Conservation (phyloP, 2,888 invertebrate genomes). For the Pheosia tremula region DNA sequence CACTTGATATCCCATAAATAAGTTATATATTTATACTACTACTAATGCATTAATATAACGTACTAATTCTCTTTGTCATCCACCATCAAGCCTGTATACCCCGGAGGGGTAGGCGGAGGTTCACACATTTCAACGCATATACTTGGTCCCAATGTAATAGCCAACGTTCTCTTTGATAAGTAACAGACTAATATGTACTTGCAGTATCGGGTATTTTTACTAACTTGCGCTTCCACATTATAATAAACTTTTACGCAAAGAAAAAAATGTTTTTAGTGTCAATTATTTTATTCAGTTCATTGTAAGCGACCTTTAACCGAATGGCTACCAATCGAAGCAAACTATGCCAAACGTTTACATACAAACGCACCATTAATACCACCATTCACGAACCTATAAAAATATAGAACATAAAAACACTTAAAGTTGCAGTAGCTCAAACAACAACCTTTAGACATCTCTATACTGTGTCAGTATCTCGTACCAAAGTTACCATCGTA, state of each 20-base stretch:
- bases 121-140: no score
- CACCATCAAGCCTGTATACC: no score
- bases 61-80: no score
- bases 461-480: conserved; percentile 26
- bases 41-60: no score
- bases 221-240: no score
- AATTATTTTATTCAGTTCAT: conserved; percentile 45
- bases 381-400: conserved; percentile 5
- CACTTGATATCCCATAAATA: no score
- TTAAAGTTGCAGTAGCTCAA: conserved; percentile 18
- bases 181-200: no score
- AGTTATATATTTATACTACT: no score
- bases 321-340: conserved; percentile 37
- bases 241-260: conserved; percentile 5
- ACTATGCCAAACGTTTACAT: conserved; percentile 33
- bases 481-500: conserved; percentile 11
- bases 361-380: conserved; percentile 5
- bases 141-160: no score
- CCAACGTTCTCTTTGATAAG: no score
- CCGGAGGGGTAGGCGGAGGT: no score
- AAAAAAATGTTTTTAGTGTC: conserved; percentile 23
- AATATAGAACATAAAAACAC: background rate
- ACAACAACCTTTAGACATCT: background rate
- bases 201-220: no score
- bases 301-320: conserved; percentile 36